Percentiles rank a stretch among this genome's conserved stretches.
These are phyloP conservation scores for Sympetrum striolatum DNA, from an alignment of 2,888 invertebrate genomes.

Conservation along the genomic window DNA sequence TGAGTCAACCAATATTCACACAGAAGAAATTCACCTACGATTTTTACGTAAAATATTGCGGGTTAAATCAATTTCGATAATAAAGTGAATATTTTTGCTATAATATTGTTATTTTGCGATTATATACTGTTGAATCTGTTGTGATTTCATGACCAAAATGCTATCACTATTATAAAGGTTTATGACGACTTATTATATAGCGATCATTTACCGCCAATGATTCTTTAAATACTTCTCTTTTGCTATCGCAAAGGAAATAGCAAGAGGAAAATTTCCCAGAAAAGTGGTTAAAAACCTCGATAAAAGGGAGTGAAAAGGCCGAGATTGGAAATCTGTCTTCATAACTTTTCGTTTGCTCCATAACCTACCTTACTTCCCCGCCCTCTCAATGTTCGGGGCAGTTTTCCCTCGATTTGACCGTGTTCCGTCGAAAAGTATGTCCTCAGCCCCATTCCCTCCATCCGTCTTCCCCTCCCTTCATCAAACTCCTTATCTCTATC, in stretches of 20 bases:
- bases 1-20: too few relatives aligned
- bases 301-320: background rate
- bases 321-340: background rate
- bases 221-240: background rate
- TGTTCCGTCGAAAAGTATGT: background rate
- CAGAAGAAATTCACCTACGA: too few relatives aligned
- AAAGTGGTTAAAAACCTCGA: background rate
- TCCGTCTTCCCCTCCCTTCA: background rate
- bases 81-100: too few relatives aligned
- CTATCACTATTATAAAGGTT: too few relatives aligned
- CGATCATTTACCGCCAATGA: background rate
- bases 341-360: background rate
- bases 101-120: too few relatives aligned
- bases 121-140: too few relatives aligned
- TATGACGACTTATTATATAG: too few relatives aligned
- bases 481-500: slow-evolving; percentile 25
- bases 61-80: too few relatives aligned
- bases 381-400: background rate
- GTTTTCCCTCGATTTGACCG: slow-evolving; percentile 4
- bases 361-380: background rate
- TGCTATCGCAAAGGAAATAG: background rate
- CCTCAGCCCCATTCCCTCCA: background rate
- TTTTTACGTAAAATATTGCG: too few relatives aligned
- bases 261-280: background rate
- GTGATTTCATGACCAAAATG: too few relatives aligned